These are phyloP conservation scores for Lates calcarifer DNA, from an alignment of 2,113 vertebrate species.

Conservation along the genomic window DNA sequence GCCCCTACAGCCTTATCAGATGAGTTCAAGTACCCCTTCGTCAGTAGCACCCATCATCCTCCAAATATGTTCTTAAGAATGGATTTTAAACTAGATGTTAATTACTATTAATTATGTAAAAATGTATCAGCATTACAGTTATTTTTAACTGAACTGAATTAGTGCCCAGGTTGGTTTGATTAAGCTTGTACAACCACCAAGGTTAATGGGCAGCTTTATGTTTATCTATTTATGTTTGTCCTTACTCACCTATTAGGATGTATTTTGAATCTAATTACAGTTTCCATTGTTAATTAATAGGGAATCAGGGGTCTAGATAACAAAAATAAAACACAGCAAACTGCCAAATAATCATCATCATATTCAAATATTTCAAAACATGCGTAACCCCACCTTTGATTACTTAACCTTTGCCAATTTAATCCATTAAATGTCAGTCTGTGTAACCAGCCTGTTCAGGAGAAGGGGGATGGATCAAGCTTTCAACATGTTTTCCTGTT, in stretches of 20 bases:
- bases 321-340: not conserved
- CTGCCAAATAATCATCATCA: not conserved
- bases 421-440: not conserved
- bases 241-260: no score
- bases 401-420: constrained; percentile 22
- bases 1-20: not conserved
- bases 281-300: not conserved
- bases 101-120: not conserved
- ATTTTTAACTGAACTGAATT: not conserved
- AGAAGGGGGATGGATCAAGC: constrained; percentile 4
- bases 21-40: not conserved
- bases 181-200: not conserved
- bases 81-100: not conserved
- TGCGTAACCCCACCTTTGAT: not conserved
- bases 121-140: not conserved
- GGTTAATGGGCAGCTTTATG: no score
- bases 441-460: not conserved
- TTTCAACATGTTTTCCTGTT: constrained; percentile 28
- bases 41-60: constrained; percentile 3
- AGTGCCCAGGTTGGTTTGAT: not conserved
- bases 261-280: not conserved
- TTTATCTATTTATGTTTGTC: no score
- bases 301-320: not conserved
- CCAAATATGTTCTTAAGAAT: constrained; percentile 12
- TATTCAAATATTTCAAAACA: not conserved